phyloP scores from a whole-genome alignment of 2,113 vertebrate genomes.

The Sorex araneus region DNA sequence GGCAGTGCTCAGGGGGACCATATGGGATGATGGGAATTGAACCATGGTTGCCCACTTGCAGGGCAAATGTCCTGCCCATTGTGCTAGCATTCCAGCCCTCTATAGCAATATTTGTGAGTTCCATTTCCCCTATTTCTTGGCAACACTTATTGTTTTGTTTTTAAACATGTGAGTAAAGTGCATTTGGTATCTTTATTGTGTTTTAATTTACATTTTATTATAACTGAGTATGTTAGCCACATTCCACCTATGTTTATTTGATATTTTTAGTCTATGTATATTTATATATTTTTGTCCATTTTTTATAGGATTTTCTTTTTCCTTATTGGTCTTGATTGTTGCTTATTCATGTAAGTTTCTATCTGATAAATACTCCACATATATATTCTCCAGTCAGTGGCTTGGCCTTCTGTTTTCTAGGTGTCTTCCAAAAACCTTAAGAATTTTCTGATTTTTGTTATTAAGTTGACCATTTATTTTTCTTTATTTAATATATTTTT shows the following conservation, averaged over 20 bases:
- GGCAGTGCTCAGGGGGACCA: too few relatives aligned
- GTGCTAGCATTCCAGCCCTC: neutral
- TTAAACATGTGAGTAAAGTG: neutral
- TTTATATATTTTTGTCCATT: conserved; percentile 52
- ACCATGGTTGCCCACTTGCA: too few relatives aligned
- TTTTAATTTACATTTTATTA: conserved; percentile 48
- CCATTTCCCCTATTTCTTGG: neutral
- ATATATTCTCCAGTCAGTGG: neutral
- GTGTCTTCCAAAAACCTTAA: too few relatives aligned
- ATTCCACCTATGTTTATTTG: conserved; percentile 39
- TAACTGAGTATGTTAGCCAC: conserved; percentile 24
- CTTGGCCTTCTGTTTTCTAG: neutral
- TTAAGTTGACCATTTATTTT: neutral
- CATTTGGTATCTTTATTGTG: neutral
- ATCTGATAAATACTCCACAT: neutral
- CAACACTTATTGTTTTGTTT: conserved; percentile 17
- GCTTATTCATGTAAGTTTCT: neutral
- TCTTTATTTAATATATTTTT: conserved; percentile 37
- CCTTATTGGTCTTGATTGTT: neutral
- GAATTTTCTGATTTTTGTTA: neutral
- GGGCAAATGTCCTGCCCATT: too few relatives aligned
- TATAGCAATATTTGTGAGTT: neutral
- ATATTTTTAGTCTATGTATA: neutral
- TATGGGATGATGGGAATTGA: too few relatives aligned
- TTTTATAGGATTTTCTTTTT: conserved; percentile 31